Evolutionary conservation across 2,888 invertebrate genomes (phyloP), one percentile per base, ranked within the genome.

Genomic region (Patella ulyssiponensis): DNA sequence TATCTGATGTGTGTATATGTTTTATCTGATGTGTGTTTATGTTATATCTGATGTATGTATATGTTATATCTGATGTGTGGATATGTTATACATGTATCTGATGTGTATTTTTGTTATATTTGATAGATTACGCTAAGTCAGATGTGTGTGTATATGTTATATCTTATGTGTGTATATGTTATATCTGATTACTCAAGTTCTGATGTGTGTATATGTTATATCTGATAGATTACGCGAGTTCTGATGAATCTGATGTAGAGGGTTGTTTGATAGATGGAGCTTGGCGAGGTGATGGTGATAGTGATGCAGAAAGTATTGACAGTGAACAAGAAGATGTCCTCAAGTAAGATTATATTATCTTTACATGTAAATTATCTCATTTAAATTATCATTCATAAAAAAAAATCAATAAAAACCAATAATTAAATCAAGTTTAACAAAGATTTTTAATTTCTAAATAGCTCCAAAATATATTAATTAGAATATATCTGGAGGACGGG

Each of bases 221-320:
- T n/a, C n/a, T 56, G 17, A 23, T 64, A 86, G 95, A 95, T 87
- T 95, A 94, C 91, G 95, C 95, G 70, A 95, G 94, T 88, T 95
- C 95, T 52, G 95, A 95, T 12, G 96, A 96, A 84, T 95, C 95
- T 82, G 95, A 95, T 86, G 93, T 94, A 1, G 95, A 95, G 86
- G 92, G 94, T 0, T 93, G 94, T 69, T 79, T 88, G 33, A 89
- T 92, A 17, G 94, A 93, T 69, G 94, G 94, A 80, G 94, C 94
- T 0, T 94, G 95, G 92, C 93, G 93, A 81, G 94, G 94, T 82
- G 92, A 93, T 71, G 94, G 94, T 80, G 94, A 94, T 80, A 95
- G 95, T 15, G 96, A 96, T 89, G 94, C 95, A 86, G 96, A 96
- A 89, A 95, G 95, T 89, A 93, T 95, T 17, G 95, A 95, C 90